Conservation (phyloP, 2,888 invertebrate genomes). For the Caenorhabditis sp. region DNA sequence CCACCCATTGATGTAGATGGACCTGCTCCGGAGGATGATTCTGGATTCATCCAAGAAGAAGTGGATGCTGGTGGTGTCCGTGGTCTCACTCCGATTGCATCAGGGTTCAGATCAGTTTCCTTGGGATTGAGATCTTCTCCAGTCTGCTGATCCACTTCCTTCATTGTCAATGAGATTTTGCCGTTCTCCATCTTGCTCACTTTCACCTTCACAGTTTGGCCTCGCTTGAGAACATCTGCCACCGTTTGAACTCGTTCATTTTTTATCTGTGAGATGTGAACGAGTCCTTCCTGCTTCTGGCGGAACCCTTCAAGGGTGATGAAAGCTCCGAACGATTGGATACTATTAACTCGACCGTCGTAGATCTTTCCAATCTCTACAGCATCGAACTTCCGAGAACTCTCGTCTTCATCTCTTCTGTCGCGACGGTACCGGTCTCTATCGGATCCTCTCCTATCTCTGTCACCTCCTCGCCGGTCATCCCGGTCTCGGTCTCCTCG, state of each 20-base stretch:
- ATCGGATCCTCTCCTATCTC: conserved; percentile 20
- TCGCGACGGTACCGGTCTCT: conserved; percentile 2
- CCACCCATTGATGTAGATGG: conserved; percentile 27
- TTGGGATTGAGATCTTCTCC: conserved; percentile 95
- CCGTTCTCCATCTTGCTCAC: conserved; percentile 93
- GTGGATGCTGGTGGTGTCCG: conserved; percentile 75
- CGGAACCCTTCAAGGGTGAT: conserved; percentile 91
- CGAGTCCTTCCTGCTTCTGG: conserved; percentile 94
- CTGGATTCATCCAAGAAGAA: conserved; percentile 76
- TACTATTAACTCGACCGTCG: conserved; percentile 94
- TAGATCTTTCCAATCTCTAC: conserved; percentile 89
- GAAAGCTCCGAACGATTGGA: conserved; percentile 98
- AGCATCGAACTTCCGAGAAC: conserved; percentile 77
- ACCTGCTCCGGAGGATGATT: conserved; percentile 50
- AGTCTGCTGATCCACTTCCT: conserved; percentile 93
- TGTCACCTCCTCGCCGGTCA: conserved; percentile 15
- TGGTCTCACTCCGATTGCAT: conserved; percentile 75
- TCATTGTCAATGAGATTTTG: conserved; percentile 88
- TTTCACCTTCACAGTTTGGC: conserved; percentile 89
- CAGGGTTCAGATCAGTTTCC: conserved; percentile 71
- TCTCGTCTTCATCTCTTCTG: not conserved
- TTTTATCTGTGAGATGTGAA: conserved; percentile 91
- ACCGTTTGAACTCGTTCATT: conserved; percentile 91
- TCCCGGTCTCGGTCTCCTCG: conserved; percentile 19
- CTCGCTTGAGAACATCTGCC: conserved; percentile 93